Percentiles rank a stretch among this genome's conserved stretches.
Conservation (phyloP, 2,113 vertebrate genomes). For the Grantiella picta region DNA sequence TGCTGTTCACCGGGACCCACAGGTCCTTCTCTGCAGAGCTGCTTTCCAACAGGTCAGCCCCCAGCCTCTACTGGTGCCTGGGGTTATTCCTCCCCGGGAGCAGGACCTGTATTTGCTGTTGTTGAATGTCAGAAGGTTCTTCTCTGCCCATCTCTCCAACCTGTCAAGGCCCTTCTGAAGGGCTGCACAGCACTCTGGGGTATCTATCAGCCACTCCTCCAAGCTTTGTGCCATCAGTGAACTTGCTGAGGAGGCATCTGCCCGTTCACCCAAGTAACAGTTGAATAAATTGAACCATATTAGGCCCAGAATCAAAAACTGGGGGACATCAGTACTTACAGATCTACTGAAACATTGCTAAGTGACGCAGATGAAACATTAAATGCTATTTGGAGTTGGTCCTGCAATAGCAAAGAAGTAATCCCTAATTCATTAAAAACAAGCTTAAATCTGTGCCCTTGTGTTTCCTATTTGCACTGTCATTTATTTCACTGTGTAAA, state of each 20-base stretch:
- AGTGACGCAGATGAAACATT: not conserved
- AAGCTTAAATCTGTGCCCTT: not conserved
- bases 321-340: not conserved
- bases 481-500: not conserved
- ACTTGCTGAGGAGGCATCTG: not conserved
- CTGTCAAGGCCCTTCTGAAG: not conserved
- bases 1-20: not conserved
- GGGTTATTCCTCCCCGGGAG: not conserved
- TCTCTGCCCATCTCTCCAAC: not conserved
- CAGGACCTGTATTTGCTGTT: not conserved
- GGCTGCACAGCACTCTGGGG: not conserved
- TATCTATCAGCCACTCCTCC: fast-evolving
- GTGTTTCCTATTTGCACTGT: not conserved
- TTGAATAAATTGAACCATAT: not conserved
- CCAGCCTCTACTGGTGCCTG: too few relatives aligned
- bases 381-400: not conserved
- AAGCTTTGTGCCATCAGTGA: not conserved
- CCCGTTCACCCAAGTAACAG: not conserved
- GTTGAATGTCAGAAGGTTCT: not conserved
- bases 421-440: not conserved
- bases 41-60: not conserved
- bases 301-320: not conserved
- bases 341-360: not conserved
- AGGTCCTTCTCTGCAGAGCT: not conserved
- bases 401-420: not conserved